Base-by-base conservation (phyloP, 2,113 vertebrate genomes). In the Heptranchias perlo region DNA sequence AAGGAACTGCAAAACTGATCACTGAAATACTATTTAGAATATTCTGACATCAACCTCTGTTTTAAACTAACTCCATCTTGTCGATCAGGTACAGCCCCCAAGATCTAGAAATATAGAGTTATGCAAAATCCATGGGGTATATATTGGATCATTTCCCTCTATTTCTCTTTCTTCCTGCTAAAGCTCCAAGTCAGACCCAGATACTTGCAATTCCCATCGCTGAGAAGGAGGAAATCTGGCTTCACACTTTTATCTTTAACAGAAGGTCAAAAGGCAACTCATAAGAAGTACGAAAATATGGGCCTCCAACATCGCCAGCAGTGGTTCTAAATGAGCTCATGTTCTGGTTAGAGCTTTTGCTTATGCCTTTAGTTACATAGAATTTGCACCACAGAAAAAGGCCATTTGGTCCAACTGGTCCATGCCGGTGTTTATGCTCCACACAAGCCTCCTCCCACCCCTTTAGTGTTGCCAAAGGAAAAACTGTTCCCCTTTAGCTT, bases 301-400 rank as follows among this genome's bases (percentile, higher is more conserved):
- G 10, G 11, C 31, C 28, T 73, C 69, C 31, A 73, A 11, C 35
- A 6, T 31, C 0, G 4, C 8, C 58, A 10, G 2, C 31, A 35
- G 69, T 1, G 28, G 10, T 73, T 54, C 5, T 54, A 58, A 52
- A 35, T 23, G 21, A 28, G 82, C 47, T 25, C 18, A 23, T 7
- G 21, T 8, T 52, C 49, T 58, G 49, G 49, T 58, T 54, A 89
- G 6, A 58, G 25, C 10, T 28, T 28, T 31, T 58, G 23, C 11
- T 89, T 28, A 89, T 28, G 86, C 86, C 44, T 87, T 87, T 52
- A 87, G 49, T 89, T 89, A 73, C 69, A 73, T 89, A 54, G 25
- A 89, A 31, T 10, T 28, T 54, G 10, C 49, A 25, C 23, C 11
- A 89, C 28, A 87, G 47, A 35, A 11, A 89, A 2, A 54, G 49